Evolutionary conservation across 2,113 vertebrate species (phyloP).

Genomic region (Helogale parvula): DNA sequence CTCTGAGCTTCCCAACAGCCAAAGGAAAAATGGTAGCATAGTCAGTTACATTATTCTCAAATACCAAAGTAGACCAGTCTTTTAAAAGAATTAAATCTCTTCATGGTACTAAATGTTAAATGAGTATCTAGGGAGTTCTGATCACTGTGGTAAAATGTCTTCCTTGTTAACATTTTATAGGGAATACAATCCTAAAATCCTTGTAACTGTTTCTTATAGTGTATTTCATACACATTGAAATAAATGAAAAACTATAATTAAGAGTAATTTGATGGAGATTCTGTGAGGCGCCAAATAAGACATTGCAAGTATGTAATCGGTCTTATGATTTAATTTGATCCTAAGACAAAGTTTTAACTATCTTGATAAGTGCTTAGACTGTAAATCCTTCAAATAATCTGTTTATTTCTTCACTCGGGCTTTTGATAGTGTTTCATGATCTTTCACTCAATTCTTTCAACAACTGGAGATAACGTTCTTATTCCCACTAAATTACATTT

Average conservation of each 20-base stretch:
- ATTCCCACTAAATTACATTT: background rate
- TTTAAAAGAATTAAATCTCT: background rate
- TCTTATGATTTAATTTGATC: constrained; percentile 39
- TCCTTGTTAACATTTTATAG: background rate
- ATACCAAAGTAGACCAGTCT: background rate
- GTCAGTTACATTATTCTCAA: background rate
- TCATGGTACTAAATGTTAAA: background rate
- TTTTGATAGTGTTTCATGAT: constrained; percentile 10
- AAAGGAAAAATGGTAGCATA: background rate
- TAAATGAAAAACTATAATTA: constrained; percentile 16
- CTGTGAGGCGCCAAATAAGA: background rate
- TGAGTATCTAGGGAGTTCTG: background rate
- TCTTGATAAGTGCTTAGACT: constrained; percentile 12
- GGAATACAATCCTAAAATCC: background rate
- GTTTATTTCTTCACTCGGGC: background rate
- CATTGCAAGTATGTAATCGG: background rate
- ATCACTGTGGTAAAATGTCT: background rate
- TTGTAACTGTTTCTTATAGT: background rate
- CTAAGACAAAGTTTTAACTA: constrained; percentile 9
- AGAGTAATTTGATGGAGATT: background rate
- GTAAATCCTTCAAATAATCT: constrained; percentile 27
- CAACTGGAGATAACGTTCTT: background rate
- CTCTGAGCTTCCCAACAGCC: background rate
- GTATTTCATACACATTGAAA: background rate
- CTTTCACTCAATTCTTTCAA: constrained; percentile 14